Conservation (phyloP, 1,140 invertebrate genomes). For the Drosophila equinoxialis region DNA sequence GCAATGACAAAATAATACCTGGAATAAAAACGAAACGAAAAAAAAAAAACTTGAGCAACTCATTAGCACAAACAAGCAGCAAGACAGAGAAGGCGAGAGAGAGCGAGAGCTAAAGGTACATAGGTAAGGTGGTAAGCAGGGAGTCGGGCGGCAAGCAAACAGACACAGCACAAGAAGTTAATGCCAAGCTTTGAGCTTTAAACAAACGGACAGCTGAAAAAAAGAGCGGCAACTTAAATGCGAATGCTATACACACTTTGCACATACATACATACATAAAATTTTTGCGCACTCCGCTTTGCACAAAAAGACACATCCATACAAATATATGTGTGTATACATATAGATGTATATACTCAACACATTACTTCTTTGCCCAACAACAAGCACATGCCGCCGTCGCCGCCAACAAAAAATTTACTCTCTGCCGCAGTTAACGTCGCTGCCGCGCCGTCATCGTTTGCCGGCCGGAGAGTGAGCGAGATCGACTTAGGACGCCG, state of each 20-base stretch:
- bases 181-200: conserved; percentile 61
- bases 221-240: conserved; percentile 76
- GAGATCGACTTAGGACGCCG: conserved; percentile 72
- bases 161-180: conserved; percentile 30
- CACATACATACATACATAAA: conserved; percentile 45
- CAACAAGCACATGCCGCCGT: conserved; percentile 42
- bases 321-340: conserved; percentile 3
- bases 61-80: conserved; percentile 51
- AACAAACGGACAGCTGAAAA: conserved; percentile 66
- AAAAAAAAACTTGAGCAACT: conserved; percentile 49
- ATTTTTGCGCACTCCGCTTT: conserved; percentile 73
- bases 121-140: conserved; percentile 7
- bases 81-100: conserved; percentile 5
- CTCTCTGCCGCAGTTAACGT: conserved; percentile 30
- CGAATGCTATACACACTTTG: conserved; percentile 36
- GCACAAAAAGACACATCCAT: conserved; percentile 41
- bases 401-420: conserved; percentile 44
- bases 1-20: conserved; percentile 64
- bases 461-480: conserved; percentile 76
- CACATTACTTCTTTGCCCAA: conserved; percentile 56
- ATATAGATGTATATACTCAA: conserved; percentile 31
- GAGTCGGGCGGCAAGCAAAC: conserved; percentile 3
- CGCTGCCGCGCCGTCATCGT: conserved; percentile 54
- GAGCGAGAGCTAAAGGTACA: background rate
- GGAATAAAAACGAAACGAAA: conserved; percentile 39